Percentiles rank a stretch among this genome's conserved stretches.
phyloP scores from a whole-genome alignment of 2,888 invertebrate species.

The Drepanosiphum platanoidis region DNA sequence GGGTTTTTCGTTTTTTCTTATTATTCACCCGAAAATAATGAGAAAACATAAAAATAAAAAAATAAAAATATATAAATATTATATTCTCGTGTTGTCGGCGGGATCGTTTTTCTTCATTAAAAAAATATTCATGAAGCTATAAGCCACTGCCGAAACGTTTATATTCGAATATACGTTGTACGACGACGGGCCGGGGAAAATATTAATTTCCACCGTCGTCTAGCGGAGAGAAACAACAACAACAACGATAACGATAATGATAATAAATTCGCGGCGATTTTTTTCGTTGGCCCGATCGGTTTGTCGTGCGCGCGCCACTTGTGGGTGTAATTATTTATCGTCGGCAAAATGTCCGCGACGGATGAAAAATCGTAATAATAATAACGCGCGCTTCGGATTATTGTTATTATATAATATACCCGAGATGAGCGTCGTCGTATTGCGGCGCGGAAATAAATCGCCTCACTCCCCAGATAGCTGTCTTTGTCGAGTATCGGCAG shows the following conservation, averaged over 20 bases:
- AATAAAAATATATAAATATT: no score
- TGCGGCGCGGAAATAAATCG: no score
- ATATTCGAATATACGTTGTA: slow-evolving; percentile 12
- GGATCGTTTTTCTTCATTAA: slow-evolving; percentile 48
- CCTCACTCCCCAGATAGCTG: no score
- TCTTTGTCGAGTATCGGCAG: no score
- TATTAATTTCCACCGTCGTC: slow-evolving; percentile 16
- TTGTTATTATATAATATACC: no score
- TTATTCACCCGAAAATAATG: background rate
- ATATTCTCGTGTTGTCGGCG: background rate
- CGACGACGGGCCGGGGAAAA: background rate
- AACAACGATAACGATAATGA: background rate
- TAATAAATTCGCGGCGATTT: background rate
- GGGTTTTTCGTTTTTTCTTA: background rate
- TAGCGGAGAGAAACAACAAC: no score
- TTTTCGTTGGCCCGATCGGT: background rate
- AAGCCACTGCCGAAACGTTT: slow-evolving; percentile 6
- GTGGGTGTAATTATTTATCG: background rate
- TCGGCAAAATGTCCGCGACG: background rate
- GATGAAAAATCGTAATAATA: no score
- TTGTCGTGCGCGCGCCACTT: background rate
- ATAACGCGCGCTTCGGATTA: no score
- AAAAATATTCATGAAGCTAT: slow-evolving; percentile 45
- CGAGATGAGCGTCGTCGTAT: no score
- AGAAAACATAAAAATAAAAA: slow-evolving; percentile 1